Base-by-base conservation (phyloP, 2,113 vertebrate genomes). In the Sander vitreus region DNA sequence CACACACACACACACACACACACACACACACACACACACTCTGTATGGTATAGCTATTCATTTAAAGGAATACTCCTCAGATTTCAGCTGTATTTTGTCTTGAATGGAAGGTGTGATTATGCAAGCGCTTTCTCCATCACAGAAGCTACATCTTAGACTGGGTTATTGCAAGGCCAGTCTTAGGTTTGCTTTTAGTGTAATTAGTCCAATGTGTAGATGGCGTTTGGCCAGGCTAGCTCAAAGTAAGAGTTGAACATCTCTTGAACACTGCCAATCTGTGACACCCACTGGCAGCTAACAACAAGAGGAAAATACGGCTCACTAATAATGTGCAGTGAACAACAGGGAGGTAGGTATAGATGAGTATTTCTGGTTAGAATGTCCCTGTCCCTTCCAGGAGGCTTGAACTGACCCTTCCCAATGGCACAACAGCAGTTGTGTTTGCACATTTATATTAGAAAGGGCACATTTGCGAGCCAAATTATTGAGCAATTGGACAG, bases 1-100 rank as follows among this genome's bases (percentile, higher is more conserved):
- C 0, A 9, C 21, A 2, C 70, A 18, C 72, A 8, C 77, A 10
- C 6, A 14, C 72, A 27, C 65, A 14, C 64, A 45, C 54, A 12
- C 71, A 58, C 65, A 55, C 25, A 47, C 54, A 66, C 54, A 68
- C 54, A 73, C 25, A 36, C 58, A 57, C 36, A 63, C 19, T 15
- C 0, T 9, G 14, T 18, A 51, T 72, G 33, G 10, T 30, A 39
- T 39, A 23, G 47, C n/a, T 6, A 7, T 82, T 65, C 30, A 75
- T 80, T 88, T 84, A 73, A 83, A 83, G 76, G 53, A 75, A 12
- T 10, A 21, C 21, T 65, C 3, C 4, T 7, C 18, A 70, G 53
- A 27, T 66, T 79, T 65, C 6, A 8, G 2, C 54, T 48, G 62
- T 39, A 70, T 72, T 54, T 74, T 16, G 21, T n/a, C 27, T 68